These are phyloP conservation scores for Spea bombifrons DNA, from an alignment of 2,113 vertebrate genomes.

Conservation along the genomic window DNA sequence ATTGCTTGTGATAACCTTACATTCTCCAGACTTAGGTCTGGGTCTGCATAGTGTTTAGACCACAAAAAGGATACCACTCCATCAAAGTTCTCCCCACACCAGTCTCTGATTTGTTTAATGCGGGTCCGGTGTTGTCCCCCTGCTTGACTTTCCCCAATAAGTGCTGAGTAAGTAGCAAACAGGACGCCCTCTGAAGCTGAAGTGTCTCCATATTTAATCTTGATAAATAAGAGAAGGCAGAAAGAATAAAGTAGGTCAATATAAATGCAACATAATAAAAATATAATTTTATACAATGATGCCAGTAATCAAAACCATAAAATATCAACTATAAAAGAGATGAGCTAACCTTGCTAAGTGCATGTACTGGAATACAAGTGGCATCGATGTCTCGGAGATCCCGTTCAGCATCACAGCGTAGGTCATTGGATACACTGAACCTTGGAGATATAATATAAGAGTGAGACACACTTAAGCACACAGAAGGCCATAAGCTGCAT, in stretches of 20 bases:
- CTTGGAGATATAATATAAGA: conserved; percentile 57
- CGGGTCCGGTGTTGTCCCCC: conserved; percentile 92
- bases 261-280: not conserved
- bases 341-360: conserved; percentile 88
- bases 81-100: conserved; percentile 90
- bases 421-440: conserved; percentile 98
- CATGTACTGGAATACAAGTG: conserved; percentile 83
- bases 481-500: no score
- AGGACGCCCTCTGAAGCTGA: conserved; percentile 97
- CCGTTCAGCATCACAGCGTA: conserved; percentile 94
- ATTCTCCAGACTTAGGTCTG: not conserved
- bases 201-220: conserved; percentile 98
- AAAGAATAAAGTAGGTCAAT: not conserved
- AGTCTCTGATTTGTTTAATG: conserved; percentile 92
- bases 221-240: not conserved
- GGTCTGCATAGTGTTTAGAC: not conserved
- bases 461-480: not conserved
- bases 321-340: no score
- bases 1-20: no score
- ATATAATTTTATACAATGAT: not conserved
- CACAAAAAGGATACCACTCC: conserved; percentile 91
- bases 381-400: conserved; percentile 95
- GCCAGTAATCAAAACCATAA: not conserved
- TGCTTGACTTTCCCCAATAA: conserved; percentile 95
- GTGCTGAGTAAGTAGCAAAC: conserved; percentile 94